These are phyloP conservation scores for Villa cingulata DNA, from an alignment of 2,888 invertebrate genomes.

Conservation along the genomic window DNA sequence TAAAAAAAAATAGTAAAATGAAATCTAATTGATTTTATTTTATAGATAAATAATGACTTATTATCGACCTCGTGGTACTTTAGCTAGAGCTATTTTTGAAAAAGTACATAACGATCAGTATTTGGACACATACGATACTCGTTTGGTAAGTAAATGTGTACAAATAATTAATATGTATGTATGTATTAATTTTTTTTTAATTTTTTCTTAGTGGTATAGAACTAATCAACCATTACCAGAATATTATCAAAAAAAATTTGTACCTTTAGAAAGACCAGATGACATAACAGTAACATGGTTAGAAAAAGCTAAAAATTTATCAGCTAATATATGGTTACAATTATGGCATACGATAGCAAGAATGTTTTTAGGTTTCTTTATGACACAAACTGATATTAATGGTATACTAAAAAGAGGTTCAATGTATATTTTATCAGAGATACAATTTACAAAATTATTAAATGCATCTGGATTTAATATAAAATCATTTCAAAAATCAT, in stretches of 20 bases:
- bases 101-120: conserved; percentile 35
- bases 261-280: conserved; percentile 29
- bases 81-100: conserved; percentile 33
- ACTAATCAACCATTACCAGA: conserved; percentile 25
- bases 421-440: conserved; percentile 87
- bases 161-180: not conserved
- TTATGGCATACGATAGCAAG: conserved; percentile 80
- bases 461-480: conserved; percentile 26
- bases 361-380: conserved; percentile 73
- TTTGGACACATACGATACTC: conserved; percentile 32
- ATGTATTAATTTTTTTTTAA: conserved; percentile 1
- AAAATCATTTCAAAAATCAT: conserved; percentile 13
- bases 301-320: conserved; percentile 28
- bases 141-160: conserved; percentile 21
- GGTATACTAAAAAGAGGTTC: conserved; percentile 86
- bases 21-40: not conserved
- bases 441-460: conserved; percentile 51
- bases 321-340: conserved; percentile 58
- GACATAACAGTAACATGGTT: conserved; percentile 29
- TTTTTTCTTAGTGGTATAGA: conserved; percentile 32
- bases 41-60: conserved; percentile 21
- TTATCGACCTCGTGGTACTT: conserved; percentile 30
- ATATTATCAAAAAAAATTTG: conserved; percentile 29
- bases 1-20: no score
- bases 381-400: conserved; percentile 91